phyloP scores from a whole-genome alignment of 2,888 invertebrate genomes.

The Tipula helvola region DNA sequence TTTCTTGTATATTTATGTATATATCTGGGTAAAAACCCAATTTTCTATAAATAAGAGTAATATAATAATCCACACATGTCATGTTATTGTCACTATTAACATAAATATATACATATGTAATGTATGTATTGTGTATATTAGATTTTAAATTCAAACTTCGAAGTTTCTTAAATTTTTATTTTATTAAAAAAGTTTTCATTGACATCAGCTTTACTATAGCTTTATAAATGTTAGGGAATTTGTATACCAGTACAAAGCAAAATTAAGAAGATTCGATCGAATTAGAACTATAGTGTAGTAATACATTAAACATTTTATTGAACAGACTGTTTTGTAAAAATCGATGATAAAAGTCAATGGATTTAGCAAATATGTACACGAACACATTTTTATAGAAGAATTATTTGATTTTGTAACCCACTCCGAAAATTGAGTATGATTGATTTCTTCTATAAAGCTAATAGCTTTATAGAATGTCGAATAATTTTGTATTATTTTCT shows the following conservation, averaged over 20 bases:
- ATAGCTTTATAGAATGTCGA: background rate
- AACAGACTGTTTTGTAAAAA: background rate
- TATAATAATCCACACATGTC: background rate
- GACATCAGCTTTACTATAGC: background rate
- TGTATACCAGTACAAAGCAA: background rate
- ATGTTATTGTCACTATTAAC: constrained; percentile 4
- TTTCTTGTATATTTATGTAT: background rate
- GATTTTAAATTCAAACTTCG: background rate
- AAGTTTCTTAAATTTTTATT: background rate
- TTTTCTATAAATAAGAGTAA: background rate
- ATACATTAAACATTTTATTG: background rate
- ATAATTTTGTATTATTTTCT: background rate
- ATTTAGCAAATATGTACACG: background rate
- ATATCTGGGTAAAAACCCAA: background rate
- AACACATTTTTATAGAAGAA: background rate
- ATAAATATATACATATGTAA: background rate
- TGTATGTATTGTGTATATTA: background rate
- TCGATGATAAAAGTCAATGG: background rate
- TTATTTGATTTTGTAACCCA: background rate
- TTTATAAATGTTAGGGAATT: background rate
- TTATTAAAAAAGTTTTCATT: background rate
- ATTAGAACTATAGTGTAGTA: too few species aligned
- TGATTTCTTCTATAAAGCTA: background rate
- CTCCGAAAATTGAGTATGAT: background rate
- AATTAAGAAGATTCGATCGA: too few species aligned